Evolutionary conservation across 1,140 invertebrate species (phyloP).

Genomic region (Cyclargus thomasi): DNA sequence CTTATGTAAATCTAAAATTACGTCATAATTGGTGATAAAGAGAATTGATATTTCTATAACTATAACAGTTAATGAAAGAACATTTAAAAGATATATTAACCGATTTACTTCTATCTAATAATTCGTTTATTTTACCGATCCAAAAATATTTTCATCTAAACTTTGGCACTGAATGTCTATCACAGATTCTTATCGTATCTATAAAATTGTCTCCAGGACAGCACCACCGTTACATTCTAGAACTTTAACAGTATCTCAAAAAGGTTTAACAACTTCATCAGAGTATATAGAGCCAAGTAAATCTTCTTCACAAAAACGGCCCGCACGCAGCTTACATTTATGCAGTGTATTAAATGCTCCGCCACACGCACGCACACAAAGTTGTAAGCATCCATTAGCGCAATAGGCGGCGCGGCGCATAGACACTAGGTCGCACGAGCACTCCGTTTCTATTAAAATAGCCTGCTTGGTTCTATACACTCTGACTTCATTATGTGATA

Average conservation of each 20-base stretch:
- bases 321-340: too few species aligned
- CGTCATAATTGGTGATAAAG: background rate
- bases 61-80: background rate
- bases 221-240: slow-evolving; percentile 2
- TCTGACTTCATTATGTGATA: too few species aligned
- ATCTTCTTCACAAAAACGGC: too few species aligned
- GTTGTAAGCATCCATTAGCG: too few species aligned
- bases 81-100: background rate
- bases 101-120: slow-evolving; percentile 17
- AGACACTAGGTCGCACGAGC: too few species aligned
- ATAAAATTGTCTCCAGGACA: slow-evolving; percentile 4
- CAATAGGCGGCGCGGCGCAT: too few species aligned
- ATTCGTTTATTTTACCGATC: slow-evolving; percentile 26
- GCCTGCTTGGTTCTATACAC: too few species aligned
- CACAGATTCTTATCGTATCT: slow-evolving; percentile 33
- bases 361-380: too few species aligned
- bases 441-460: too few species aligned
- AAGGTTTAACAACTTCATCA: background rate
- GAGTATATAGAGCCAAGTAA: too few species aligned
- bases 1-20: too few species aligned
- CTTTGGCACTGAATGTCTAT: slow-evolving; percentile 36
- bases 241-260: background rate
- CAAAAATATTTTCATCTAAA: slow-evolving; percentile 27
- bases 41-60: background rate
- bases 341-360: too few species aligned